Base-by-base conservation (phyloP, 2,888 invertebrate genomes). In the Tyria jacobaeae region DNA sequence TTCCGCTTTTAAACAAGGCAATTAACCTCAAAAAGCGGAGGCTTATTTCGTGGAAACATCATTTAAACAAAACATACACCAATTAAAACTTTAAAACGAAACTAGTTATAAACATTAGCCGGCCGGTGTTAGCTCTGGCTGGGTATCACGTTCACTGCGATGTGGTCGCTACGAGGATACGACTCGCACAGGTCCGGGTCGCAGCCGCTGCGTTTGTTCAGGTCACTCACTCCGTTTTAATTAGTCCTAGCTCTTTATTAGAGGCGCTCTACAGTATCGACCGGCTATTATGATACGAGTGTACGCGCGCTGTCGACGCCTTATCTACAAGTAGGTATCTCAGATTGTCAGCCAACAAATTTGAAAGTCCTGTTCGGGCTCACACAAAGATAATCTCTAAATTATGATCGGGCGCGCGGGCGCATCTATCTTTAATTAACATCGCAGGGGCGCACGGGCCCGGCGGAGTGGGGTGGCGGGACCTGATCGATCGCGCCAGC, bases 401-500 rank as follows among this genome's bases (percentile, higher is more conserved):
- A 78, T 78, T 76, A 76, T 82, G 79, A 81, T 78, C 82, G 73
- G 73, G 68, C 65, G 70, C 73, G 68, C 71, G 64, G 71, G 73
- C 79, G 76, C 73, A 72, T 75, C 80, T 89, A 89, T 89, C 89
- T 89, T 82, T 89, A 88, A 89, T 88, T 86, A 89, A 84, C 85
- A 89, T 89, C 89, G 83, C 63, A 57, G 68, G 63, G 52, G 57
- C 39, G 57, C 62, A 21, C 57, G 37, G 37, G 52, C 17, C 49
- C 12, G 50, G 54, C 27, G 60, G 60, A 39, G 47, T 52, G 55
- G 47, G 44, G 60, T 48, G 49, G 47, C 37, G 39, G 37, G 49
- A 71, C 51, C 79, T 85, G 86, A 85, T 85, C 85, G 86, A 85
- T 86, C 70, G 78, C 75, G 65, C 70, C 66, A 64, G 68, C 69